phyloP scores from a whole-genome alignment of 2,888 invertebrate genomes.

The Lithodes maja region DNA sequence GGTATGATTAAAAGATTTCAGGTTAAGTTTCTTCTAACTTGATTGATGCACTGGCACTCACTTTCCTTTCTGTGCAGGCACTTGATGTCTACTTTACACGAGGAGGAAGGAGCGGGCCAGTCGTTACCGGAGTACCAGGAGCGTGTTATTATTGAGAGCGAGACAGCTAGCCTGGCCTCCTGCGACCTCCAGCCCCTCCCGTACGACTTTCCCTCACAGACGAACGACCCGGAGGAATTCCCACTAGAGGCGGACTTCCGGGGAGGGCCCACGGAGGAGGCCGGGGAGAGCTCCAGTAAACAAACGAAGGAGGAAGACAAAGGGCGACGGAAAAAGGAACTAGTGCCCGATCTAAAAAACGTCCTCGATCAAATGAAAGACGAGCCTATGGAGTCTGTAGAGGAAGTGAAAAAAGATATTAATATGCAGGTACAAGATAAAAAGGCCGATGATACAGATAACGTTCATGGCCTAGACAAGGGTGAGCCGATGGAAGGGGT shows the following conservation, averaged over 20 bases:
- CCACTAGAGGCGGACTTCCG: conserved; percentile 11
- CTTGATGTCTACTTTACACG: conserved; percentile 66
- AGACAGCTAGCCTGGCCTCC: conserved; percentile 65
- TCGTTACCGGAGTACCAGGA: conserved; percentile 64
- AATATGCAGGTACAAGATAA: too few species aligned
- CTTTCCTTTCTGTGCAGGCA: conserved; percentile 42
- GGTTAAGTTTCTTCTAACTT: too few species aligned
- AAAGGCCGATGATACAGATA: not conserved
- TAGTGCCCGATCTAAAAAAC: not conserved
- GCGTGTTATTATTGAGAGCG: conserved; percentile 66
- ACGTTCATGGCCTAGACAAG: conserved; percentile 3
- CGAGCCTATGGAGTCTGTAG: not conserved
- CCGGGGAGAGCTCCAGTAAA: not conserved
- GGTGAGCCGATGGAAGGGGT: conserved; percentile 45
- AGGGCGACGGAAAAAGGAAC: not conserved
- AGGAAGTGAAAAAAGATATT: not conserved
- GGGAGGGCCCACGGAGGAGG: conserved; percentile 10
- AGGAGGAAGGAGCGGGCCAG: conserved; percentile 64
- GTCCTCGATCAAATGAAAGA: not conserved
- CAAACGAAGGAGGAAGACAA: not conserved
- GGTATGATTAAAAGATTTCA: too few species aligned
- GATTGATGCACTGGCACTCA: too few species aligned
- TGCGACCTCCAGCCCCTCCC: conserved; percentile 63
- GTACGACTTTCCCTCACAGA: conserved; percentile 19
- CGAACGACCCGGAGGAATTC: conserved; percentile 34